Evolutionary conservation across 2,113 vertebrate genomes (phyloP).

Genomic region (Pangasianodon gigas): DNA sequence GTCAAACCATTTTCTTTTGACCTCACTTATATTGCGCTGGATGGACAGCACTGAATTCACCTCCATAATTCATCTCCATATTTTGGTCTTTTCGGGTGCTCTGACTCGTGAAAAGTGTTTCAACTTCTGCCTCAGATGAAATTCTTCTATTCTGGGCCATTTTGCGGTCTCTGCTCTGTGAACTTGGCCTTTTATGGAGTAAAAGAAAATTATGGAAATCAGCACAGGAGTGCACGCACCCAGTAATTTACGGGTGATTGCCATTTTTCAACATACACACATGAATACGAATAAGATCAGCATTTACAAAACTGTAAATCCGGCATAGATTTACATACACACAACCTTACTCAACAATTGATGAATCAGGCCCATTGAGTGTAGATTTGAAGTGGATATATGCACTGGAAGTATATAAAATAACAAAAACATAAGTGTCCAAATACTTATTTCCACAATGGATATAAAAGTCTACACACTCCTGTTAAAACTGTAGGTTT

Average conservation of each 20-base stretch:
- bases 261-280: neutral
- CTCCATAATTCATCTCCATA: neutral
- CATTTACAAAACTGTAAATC: neutral
- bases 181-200: neutral
- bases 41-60: neutral
- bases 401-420: too few species aligned
- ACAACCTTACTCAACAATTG: neutral
- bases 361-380: neutral
- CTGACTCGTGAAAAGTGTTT: neutral
- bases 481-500: too few species aligned
- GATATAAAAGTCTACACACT: too few species aligned
- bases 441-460: too few species aligned
- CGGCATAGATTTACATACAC: neutral
- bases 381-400: too few species aligned
- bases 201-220: neutral
- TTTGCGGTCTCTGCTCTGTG: neutral
- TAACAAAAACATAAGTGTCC: too few species aligned
- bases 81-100: neutral
- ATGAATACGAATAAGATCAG: neutral
- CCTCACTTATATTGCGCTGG: neutral
- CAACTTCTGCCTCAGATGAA: neutral
- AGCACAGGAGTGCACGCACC: neutral
- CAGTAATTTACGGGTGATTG: neutral
- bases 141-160: neutral
- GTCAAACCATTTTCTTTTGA: neutral